These are phyloP conservation scores for Colaptes auratus DNA, from an alignment of 2,113 vertebrate genomes.

Conservation along the genomic window DNA sequence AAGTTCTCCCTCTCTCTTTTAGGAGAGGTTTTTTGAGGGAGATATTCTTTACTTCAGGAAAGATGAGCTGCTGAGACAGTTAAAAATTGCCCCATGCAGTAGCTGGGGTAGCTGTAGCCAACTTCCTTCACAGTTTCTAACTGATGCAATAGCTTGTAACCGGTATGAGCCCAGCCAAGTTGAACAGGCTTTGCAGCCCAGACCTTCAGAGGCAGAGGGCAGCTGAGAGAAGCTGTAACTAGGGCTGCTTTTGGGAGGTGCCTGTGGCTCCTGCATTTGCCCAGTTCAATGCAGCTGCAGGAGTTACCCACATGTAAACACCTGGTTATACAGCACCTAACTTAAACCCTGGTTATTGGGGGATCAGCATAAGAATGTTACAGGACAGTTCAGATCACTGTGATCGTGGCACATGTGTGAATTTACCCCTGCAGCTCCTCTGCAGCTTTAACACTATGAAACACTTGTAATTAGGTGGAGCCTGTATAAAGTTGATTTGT, in stretches of 20 bases:
- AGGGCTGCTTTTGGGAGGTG: not conserved
- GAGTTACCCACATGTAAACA: not conserved
- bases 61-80: not conserved
- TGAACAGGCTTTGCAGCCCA: not conserved
- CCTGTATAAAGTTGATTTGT: not conserved
- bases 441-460: not conserved
- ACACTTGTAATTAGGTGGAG: not conserved
- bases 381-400: not conserved
- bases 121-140: not conserved
- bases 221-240: not conserved
- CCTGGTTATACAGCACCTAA: not conserved
- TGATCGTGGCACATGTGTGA: not conserved
- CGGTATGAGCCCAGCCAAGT: not conserved
- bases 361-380: not conserved
- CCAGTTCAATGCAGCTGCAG: not conserved
- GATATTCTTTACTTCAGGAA: not conserved
- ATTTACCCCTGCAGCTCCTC: fast-evolving
- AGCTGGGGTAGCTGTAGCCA: not conserved
- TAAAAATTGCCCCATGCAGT: not conserved
- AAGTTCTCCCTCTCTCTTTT: not conserved
- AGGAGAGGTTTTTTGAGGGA: not conserved
- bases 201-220: not conserved
- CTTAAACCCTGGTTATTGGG: not conserved
- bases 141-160: constrained; percentile 57
- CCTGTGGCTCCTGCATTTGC: fast-evolving